A percentile compares a stretch with the other conserved stretches of the same genome.
These are phyloP conservation scores for Odocoileus virginianus DNA, from an alignment of 2,113 vertebrate species.

Conservation along the genomic window DNA sequence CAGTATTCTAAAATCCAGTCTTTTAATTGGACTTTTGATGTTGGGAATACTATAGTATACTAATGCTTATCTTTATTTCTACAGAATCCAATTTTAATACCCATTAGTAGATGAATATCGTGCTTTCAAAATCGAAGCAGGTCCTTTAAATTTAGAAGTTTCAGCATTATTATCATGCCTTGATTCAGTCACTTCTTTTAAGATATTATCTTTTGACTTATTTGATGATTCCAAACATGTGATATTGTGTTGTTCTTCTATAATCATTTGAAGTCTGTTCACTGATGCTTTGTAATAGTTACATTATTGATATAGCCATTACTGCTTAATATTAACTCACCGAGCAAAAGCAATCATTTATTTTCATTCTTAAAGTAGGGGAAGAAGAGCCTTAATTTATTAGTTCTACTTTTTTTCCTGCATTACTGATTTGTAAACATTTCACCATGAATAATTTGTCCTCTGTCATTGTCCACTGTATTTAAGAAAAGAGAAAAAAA, in stretches of 20 bases:
- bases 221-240: constrained; percentile 49
- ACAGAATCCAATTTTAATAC: not conserved
- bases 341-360: constrained; percentile 66
- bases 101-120: not conserved
- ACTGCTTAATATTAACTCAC: constrained; percentile 47
- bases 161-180: constrained; percentile 32
- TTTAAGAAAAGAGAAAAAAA: not conserved
- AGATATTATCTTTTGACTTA: constrained; percentile 41
- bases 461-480: not conserved
- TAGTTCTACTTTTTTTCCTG: constrained; percentile 57
- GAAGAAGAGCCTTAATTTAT: constrained; percentile 40
- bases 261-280: constrained; percentile 52
- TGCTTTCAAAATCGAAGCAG: constrained; percentile 16
- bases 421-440: constrained; percentile 53
- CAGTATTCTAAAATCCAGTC: not conserved
- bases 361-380: constrained; percentile 49
- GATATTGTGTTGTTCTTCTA: constrained; percentile 52
- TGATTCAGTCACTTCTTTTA: constrained; percentile 36
- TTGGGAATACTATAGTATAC: not conserved
- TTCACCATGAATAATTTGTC: constrained; percentile 51
- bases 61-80: not conserved
- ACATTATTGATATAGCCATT: constrained; percentile 68
- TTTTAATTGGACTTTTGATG: not conserved
- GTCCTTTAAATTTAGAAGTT: constrained; percentile 45
- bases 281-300: constrained; percentile 56